These are phyloP conservation scores for Prunella fulvescens DNA, from an alignment of 2,113 vertebrate species.

Conservation along the genomic window DNA sequence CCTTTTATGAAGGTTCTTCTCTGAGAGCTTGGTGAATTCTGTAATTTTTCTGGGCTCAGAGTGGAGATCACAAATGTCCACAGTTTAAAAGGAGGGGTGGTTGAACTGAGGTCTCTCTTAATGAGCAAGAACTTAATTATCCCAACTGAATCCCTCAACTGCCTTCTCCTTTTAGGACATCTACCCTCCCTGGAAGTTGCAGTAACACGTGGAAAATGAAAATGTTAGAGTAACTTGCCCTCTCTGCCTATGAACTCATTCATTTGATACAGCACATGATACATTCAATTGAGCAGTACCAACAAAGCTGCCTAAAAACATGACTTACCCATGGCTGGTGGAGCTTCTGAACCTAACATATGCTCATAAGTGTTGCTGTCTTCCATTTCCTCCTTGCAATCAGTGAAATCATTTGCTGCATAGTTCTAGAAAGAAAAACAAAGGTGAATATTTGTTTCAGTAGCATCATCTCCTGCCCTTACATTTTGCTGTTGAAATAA, in stretches of 20 bases:
- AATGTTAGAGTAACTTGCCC: background rate
- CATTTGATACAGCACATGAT: background rate
- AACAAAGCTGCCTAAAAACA: background rate
- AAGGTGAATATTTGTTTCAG: background rate
- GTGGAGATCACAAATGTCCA: background rate
- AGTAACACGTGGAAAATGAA: background rate
- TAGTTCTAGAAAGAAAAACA: conserved; percentile 50
- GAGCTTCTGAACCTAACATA: background rate
- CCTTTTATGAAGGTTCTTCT: background rate
- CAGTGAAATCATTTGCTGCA: background rate
- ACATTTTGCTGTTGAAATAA: background rate
- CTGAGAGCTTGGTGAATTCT: background rate
- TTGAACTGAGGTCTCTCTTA: background rate
- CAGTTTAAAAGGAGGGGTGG: background rate
- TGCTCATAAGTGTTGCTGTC: background rate
- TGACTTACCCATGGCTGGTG: conserved; percentile 40
- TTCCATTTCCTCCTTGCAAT: background rate
- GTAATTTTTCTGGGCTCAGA: background rate
- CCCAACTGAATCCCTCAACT: background rate
- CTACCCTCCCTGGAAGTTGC: background rate
- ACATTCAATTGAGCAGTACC: background rate
- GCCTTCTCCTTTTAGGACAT: background rate
- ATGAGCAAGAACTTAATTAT: background rate
- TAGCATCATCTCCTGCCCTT: background rate
- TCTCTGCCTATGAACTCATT: background rate